Evolutionary conservation across 1,140 invertebrate species (phyloP).

Genomic region (Cydia splendana): DNA sequence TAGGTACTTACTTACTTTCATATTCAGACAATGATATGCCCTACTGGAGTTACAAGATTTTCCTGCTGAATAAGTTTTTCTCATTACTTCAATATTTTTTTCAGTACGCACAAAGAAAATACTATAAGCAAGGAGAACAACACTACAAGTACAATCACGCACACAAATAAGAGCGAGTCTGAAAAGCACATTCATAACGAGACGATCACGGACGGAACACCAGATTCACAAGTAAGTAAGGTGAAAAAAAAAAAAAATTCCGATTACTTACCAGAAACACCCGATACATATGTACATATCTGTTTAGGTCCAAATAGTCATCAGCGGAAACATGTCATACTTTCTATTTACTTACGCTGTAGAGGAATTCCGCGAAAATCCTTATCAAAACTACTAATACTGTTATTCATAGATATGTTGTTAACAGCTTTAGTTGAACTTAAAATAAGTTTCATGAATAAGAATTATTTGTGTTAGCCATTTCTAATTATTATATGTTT

Average conservation of each 20-base stretch:
- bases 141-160: conserved; percentile 64
- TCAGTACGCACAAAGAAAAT: conserved; percentile 71
- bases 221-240: conserved; percentile 60
- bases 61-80: background rate
- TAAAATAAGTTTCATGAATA: too few species aligned
- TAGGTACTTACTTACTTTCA: too few species aligned
- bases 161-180: conserved; percentile 67
- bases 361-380: background rate
- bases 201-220: conserved; percentile 52
- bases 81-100: conserved; percentile 32
- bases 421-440: too few species aligned
- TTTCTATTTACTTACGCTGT: background rate
- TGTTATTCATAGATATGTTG: too few species aligned
- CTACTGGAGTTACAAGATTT: too few species aligned
- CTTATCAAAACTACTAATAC: background rate
- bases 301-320: conserved; percentile 15
- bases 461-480: background rate
- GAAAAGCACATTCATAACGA: conserved; percentile 68
- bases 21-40: too few species aligned
- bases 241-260: background rate
- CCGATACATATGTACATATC: conserved; percentile 28
- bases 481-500: background rate
- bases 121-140: conserved; percentile 64
- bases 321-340: conserved; percentile 7
- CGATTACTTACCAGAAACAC: background rate